phyloP scores from a whole-genome alignment of 2,113 vertebrate species.

The Oceanodroma tethys region DNA sequence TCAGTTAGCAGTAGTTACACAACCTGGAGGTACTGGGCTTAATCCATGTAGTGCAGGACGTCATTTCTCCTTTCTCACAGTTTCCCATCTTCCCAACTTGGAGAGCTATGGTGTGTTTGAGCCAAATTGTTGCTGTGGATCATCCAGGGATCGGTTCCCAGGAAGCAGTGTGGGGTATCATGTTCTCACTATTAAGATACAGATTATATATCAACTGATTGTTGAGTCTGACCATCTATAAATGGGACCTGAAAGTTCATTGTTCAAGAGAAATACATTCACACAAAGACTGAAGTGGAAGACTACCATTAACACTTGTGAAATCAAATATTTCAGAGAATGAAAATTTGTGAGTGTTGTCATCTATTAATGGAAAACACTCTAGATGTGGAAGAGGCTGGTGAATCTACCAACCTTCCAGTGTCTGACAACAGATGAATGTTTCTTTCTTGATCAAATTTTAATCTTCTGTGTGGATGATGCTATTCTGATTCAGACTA shows the following conservation, averaged over 20 bases:
- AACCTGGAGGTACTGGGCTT: background rate
- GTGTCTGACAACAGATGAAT: background rate
- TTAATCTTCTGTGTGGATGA: background rate
- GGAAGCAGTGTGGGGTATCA: background rate
- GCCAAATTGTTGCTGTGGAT: background rate
- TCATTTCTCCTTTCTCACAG: background rate
- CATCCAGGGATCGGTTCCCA: background rate
- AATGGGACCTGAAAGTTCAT: background rate
- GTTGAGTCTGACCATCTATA: background rate
- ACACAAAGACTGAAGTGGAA: background rate
- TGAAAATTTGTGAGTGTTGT: background rate
- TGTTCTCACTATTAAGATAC: background rate
- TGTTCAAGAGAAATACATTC: background rate
- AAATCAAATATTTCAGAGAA: background rate
- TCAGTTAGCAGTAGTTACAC: background rate
- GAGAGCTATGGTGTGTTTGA: too few relatives aligned
- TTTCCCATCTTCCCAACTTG: background rate
- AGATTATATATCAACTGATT: background rate
- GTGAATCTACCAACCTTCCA: background rate
- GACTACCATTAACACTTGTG: background rate
- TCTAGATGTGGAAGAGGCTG: background rate
- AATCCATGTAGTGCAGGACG: background rate
- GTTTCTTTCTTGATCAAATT: background rate
- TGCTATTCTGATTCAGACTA: background rate
- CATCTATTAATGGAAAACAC: background rate